Evolutionary conservation across 1,140 invertebrate species (phyloP), one percentile per base, ranked within the genome.

Genomic region (Chrysoperla carnea): DNA sequence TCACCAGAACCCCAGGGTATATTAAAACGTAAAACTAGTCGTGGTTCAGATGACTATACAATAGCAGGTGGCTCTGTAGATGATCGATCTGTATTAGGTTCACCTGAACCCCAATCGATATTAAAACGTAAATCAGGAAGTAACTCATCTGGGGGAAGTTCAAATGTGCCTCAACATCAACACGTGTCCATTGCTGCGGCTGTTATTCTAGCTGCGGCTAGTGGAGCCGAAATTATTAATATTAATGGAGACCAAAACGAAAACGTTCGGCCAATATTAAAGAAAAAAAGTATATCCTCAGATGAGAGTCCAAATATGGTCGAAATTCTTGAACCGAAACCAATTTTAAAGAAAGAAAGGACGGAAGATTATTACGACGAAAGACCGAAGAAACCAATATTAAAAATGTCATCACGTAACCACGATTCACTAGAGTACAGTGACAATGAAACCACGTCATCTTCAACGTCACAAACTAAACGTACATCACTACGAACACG

Each of bases 291-390:
- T 69, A 23, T 23, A 2, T 66, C 72, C 59, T 58, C 69, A 11
- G 70, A 73, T 51, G 69, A 72, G 48, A 52, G 64, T 41, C 63
- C 66, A 2, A 57, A 56, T 46, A 57, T 50, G 5, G 66, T 67
- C 40, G 54, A 51, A 29, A 50, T 51, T 6, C 69, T 75, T 37
- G 68, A 66, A 29, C 76, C 78, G 0, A 78, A 72, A 56, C 82
- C 84, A 1, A 88, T 87, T 53, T 53, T 89, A 7, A 88, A 89
- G 53, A 88, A 88, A 56, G 86, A 78, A 0, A 82, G 76, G 39
- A 74, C 74, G 0, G 85, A 89, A 49, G 84, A 87, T 42, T 81
- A 87, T 51, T 67, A 74, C 45, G 78, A 68, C 36, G 76, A 79
- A 28, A 69, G 66, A 41, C 71, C 72, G 0, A 79, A 75, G 43